Evolutionary conservation across 2,113 vertebrate genomes (phyloP).

Genomic region (Okapia johnstoni): DNA sequence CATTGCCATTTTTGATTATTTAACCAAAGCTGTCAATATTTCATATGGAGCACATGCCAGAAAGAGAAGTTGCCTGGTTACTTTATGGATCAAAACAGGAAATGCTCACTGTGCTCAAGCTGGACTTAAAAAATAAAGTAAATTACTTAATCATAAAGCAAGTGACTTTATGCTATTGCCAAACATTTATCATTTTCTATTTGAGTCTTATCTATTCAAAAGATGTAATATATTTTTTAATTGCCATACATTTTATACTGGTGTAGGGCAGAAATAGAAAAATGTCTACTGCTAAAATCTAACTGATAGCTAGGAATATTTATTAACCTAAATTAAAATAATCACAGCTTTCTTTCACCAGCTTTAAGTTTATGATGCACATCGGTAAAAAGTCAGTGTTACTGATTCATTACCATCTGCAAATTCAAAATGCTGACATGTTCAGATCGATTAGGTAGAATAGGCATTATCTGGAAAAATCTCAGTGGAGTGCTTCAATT

Average conservation of each 20-base stretch:
- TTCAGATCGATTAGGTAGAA: background rate
- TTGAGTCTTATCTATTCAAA: conserved; percentile 52
- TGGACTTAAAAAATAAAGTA: conserved; percentile 47
- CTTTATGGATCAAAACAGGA: conserved; percentile 63
- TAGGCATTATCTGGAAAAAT: background rate
- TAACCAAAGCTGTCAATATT: conserved; percentile 80
- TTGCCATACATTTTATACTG: conserved; percentile 35
- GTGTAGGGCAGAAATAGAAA: conserved; percentile 55
- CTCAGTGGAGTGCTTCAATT: background rate
- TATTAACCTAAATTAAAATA: conserved; percentile 48
- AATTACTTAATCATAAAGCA: conserved; percentile 66
- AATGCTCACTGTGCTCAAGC: conserved; percentile 8
- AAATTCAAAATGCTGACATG: conserved; percentile 21
- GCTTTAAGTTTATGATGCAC: conserved; percentile 40
- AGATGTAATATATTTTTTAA: conserved; percentile 35
- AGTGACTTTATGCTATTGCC: conserved; percentile 49
- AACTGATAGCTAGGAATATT: conserved; percentile 21
- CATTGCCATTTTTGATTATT: conserved; percentile 82
- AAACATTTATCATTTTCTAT: conserved; percentile 68
- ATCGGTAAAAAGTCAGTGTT: conserved; percentile 33
- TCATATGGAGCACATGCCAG: conserved; percentile 68
- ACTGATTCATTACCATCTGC: conserved; percentile 43
- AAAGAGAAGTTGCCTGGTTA: conserved; percentile 58
- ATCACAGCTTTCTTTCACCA: conserved; percentile 9
- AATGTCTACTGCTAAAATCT: conserved; percentile 29